Base-by-base conservation (phyloP, 1,140 invertebrate genomes). In the Temnothorax nylanderi region DNA sequence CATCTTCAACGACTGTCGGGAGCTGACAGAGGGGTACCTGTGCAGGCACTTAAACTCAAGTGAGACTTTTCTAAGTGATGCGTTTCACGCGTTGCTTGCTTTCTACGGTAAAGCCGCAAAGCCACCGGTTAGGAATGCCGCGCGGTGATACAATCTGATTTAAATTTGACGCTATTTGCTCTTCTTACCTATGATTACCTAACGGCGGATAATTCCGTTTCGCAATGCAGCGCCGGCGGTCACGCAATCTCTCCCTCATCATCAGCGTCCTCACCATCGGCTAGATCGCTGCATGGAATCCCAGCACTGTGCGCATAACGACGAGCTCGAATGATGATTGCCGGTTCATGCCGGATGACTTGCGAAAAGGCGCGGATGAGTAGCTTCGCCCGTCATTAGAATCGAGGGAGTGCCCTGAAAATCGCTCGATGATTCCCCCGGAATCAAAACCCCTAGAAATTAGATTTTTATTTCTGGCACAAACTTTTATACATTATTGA, bases 131-230 rank as follows among this genome's bases (percentile, higher is more conserved):
- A 75, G 71, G 65, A 81, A 74, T 75, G 56, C 56, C 81, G 80
- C 80, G 44, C 41, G 78, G 71, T 75, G 88, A 88, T 91, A 91
- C 82, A 87, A 90, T 90, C 89, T 87, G 71, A 84, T 91, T 91
- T 91, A 91, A 91, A 91, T 91, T 91, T 89, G 88, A 91, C 60
- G 87, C 77, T 90, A 82, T 84, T 88, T 88, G 67, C 87, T 88
- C 78, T 84, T 85, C 82, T 86, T 82, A 58, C 84, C 80, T 87
- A 74, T 88, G 80, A 90, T 90, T 90, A 85, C 89, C 84, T 88
- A 90, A 90, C 87, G 64, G 87, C 78, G 56, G 65, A 85, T 88
- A 89, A 88, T 85, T 87, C 65, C 69, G 51, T 87, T 87, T 87
- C 80, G 86, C 58, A 87, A 87, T 47, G 26, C 41, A 80, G 58